phyloP scores from a whole-genome alignment of 2,888 invertebrate genomes.

The Entomobrya proxima region DNA sequence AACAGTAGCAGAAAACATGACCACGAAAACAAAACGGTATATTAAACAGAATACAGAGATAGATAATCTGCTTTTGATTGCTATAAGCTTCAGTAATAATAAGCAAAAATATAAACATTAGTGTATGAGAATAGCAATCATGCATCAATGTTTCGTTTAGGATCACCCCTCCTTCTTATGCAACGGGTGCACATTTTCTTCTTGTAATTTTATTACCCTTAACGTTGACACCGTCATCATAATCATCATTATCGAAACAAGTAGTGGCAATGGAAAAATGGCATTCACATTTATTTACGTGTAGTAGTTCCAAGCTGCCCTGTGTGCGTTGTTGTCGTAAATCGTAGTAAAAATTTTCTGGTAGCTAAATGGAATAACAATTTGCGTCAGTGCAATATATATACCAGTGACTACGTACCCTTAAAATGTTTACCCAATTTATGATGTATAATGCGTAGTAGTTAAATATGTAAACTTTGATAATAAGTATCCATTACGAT shows the following conservation, averaged over 20 bases:
- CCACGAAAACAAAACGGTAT: conserved; percentile 24
- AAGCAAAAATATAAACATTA: background rate
- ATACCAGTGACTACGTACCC: background rate
- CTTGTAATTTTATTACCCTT: conserved; percentile 40
- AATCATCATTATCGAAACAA: background rate
- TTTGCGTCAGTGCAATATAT: conserved; percentile 7
- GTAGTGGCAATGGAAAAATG: background rate
- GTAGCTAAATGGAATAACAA: background rate
- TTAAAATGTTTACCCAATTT: conserved; percentile 19
- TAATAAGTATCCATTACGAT: background rate
- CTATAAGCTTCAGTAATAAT: no score
- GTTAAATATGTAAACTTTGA: background rate
- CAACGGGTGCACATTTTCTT: conserved; percentile 55
- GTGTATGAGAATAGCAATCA: no score
- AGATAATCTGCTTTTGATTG: background rate
- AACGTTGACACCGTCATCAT: conserved; percentile 21
- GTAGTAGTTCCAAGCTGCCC: background rate
- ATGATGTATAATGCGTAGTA: conserved; percentile 17
- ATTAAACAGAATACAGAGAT: background rate
- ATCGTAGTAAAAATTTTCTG: background rate
- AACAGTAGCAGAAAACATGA: conserved; percentile 32
- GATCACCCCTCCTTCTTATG: conserved; percentile 38
- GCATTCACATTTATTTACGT: conserved; percentile 22
- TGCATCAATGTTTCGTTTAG: no score
- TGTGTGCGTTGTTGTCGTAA: conserved; percentile 3